Base-by-base conservation (phyloP, 2,888 invertebrate species). In the Pheosia gnoma region DNA sequence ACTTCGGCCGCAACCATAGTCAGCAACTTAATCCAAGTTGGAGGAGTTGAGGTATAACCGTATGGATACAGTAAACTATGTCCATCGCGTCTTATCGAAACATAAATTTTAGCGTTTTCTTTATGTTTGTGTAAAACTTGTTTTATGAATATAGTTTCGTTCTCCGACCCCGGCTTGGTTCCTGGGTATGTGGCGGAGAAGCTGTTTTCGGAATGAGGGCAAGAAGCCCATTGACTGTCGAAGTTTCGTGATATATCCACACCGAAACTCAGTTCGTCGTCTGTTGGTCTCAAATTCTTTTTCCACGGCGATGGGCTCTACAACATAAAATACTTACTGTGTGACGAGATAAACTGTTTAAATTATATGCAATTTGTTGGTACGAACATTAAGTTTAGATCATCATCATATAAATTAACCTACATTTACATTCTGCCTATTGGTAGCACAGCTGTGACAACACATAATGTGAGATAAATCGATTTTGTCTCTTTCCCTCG, bases 61-160 rank as follows among this genome's bases (percentile, higher is more conserved):
- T 95, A 95, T 0, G 96, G 96, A 77, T 95, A 96, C 11, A 95
- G 81, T 52, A 96, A 79, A 41, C 94, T 94, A 65, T 95, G 94
- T 1, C 97, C 97, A 74, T 95, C 96, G 5, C 96, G 95, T 82
- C 97, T 96, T 41, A 97, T 83, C 0, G 96, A 95, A 51, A 97
- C 73, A 81, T 97, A 98, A 59, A 96, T 90, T 75, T 95, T 94
- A 9, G 95, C 82, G 3, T 89, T 79, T 0, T 86, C 80, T 39
- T 91, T 90, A 54, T 95, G 83, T 6, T 91, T 86, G 9, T 89
- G 70, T 60, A 97, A 80, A 57, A 95, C 90, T 60, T 95, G 89
- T 6, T 94, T 89, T 8, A 97, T 86, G 71, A 95, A 94, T 6
- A 77, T 71, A 0, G 95, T 95, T 87, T 97, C 97, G 0, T 94